A percentile compares a stretch with the other conserved stretches of the same genome.
Conservation (phyloP, 2,888 invertebrate genomes). For the Athetis lepigone region DNA sequence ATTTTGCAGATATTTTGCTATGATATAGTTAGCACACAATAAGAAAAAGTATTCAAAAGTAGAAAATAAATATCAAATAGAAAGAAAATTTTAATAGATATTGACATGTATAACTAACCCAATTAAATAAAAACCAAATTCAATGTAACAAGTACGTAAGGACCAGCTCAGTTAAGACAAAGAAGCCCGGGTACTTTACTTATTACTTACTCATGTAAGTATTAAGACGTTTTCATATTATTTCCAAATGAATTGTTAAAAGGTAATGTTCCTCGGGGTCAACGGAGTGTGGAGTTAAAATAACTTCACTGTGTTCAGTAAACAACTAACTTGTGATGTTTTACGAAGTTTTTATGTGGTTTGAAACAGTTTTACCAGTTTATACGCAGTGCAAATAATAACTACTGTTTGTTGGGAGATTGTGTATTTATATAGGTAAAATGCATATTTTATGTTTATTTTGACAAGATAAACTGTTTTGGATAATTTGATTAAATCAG, state of each 20-base stretch:
- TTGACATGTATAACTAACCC: too few species aligned
- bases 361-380: neutral
- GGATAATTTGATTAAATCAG: too few species aligned
- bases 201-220: neutral
- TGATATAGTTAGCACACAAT: too few species aligned
- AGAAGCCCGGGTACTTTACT: too few species aligned
- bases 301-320: slow-evolving; percentile 28
- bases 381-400: neutral
- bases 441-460: too few species aligned
- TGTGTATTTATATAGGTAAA: neutral
- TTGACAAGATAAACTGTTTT: too few species aligned
- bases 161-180: neutral
- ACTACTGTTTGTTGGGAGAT: neutral
- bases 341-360: slow-evolving; percentile 7
- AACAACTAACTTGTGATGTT: slow-evolving; percentile 21
- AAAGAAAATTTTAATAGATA: too few species aligned
- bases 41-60: too few species aligned
- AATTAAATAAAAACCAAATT: too few species aligned
- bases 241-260: slow-evolving; percentile 35
- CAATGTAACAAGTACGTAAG: neutral
- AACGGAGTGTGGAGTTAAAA: slow-evolving; percentile 34
- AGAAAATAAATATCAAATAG: too few species aligned
- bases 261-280: slow-evolving; percentile 25
- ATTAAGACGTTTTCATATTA: slow-evolving; percentile 16
- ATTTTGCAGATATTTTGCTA: too few species aligned